Evolutionary conservation across 2,113 vertebrate genomes (phyloP).

Genomic region (Zapornia atra): DNA sequence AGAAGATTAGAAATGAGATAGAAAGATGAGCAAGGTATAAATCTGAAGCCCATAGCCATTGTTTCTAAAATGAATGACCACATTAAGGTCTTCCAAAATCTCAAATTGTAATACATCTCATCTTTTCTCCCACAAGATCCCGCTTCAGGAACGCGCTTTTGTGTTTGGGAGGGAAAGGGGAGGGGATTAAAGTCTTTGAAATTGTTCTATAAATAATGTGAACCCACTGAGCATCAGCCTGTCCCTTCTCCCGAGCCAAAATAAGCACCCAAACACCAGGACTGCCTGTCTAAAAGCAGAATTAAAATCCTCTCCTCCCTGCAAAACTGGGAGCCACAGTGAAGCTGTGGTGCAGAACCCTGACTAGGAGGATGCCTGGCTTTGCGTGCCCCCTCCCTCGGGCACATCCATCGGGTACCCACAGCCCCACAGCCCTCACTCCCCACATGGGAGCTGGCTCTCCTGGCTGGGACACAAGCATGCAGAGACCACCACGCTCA

Average conservation of each 20-base stretch:
- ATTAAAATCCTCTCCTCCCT: neutral
- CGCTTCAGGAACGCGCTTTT: neutral
- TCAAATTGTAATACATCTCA: neutral
- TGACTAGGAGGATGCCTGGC: fast-evolving
- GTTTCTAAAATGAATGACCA: constrained; percentile 50
- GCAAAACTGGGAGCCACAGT: neutral
- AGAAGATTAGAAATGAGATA: constrained; percentile 51
- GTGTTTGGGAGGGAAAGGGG: neutral
- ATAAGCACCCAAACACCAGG: neutral
- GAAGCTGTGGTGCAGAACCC: fast-evolving
- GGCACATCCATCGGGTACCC: fast-evolving
- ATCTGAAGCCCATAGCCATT: constrained; percentile 21
- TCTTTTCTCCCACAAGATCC: neutral
- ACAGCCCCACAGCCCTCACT: fast-evolving
- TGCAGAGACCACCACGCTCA: neutral
- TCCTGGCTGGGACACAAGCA: neutral
- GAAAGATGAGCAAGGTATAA: constrained; percentile 41
- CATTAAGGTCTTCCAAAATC: constrained; percentile 10
- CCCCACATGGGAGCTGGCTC: neutral
- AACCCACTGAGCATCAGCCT: neutral
- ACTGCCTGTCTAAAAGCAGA: neutral
- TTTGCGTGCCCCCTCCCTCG: fast-evolving
- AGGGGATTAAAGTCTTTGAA: neutral
- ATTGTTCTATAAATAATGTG: constrained; percentile 2
- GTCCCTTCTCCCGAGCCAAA: neutral